Conservation (phyloP, 2,113 vertebrate species). For the Nesogale talazaci region DNA sequence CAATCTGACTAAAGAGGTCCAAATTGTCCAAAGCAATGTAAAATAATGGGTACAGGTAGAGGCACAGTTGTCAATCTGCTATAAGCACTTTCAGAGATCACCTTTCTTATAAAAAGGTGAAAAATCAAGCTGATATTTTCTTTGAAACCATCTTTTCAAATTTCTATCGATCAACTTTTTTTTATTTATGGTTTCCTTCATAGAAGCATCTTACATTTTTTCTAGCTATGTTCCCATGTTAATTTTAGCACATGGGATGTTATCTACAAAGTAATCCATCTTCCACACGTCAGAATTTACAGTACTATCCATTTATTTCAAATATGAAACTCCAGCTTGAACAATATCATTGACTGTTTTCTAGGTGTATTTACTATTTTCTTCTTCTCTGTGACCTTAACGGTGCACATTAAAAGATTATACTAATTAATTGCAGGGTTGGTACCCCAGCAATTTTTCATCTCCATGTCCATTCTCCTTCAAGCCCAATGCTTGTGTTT, state of each 20-base stretch:
- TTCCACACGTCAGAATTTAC: background rate
- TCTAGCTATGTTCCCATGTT: background rate
- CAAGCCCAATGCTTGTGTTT: background rate
- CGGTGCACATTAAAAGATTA: constrained; percentile 3
- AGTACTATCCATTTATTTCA: constrained; percentile 45
- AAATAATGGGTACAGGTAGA: background rate
- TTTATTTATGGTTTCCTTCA: constrained; percentile 35
- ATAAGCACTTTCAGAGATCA: background rate
- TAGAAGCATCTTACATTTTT: background rate
- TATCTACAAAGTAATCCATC: constrained; percentile 21
- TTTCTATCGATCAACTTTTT: background rate
- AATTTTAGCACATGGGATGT: background rate
- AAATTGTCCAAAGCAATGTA: no score
- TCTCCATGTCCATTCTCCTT: background rate
- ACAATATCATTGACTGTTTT: constrained; percentile 61
- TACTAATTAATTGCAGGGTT: constrained; percentile 17
- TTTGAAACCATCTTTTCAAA: no score
- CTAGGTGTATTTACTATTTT: constrained; percentile 42
- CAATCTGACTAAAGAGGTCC: background rate
- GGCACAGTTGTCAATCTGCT: background rate
- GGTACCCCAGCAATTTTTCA: background rate
- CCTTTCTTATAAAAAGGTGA: background rate
- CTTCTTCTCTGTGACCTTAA: constrained; percentile 46
- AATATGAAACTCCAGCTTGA: background rate
- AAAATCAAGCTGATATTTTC: background rate